Base-by-base conservation (phyloP, 2,888 invertebrate genomes). In the Gari tellinella region DNA sequence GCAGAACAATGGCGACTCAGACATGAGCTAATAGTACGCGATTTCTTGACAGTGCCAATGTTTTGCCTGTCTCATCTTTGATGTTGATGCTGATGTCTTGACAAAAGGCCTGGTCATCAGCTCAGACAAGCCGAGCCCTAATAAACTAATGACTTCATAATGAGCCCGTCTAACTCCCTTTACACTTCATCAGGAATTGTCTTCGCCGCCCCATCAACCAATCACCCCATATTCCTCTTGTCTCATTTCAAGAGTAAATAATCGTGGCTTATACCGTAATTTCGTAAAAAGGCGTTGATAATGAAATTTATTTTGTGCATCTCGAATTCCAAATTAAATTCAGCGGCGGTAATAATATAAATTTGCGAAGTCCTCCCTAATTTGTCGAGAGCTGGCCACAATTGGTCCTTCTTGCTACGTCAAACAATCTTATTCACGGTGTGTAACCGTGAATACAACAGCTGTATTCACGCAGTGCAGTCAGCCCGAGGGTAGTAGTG, bases 221-320 rank as follows among this genome's bases (percentile, higher is more conserved):
- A 49, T 64, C 70, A 26, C 46, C 45, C 52, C 62, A 62, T 45
- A 52, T 51, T 38, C 41, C 55, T 38, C 64, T 64, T 49, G 66
- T 45, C 65, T 43, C 12, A 43, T 48, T 52, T 52, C 53, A 52
- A 53, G 74, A 72, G 58, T 56, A 62, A 61, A 70, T 79, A 72
- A 79, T 75, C 68, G 72, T 72, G 72, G 68, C 68, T 68, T 68
- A 79, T 72, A 57, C 58, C 60, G 63, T 75, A 79, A 79, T 79
- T 75, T 68, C 62, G 65, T 79, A 68, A 79, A 65, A 75, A 74
- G 72, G 74, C 66, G 58, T 48, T 46, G 72, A 67, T 79, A 79
- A 79, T 79, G 65, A 64, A 75, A 79, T 79, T 79, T 79, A 66
- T 66, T 78, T 70, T 69, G 68, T 64, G 62, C 78, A 67, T 68